These are phyloP conservation scores for Arenicola marina DNA, from an alignment of 2,888 invertebrate genomes.

Conservation along the genomic window DNA sequence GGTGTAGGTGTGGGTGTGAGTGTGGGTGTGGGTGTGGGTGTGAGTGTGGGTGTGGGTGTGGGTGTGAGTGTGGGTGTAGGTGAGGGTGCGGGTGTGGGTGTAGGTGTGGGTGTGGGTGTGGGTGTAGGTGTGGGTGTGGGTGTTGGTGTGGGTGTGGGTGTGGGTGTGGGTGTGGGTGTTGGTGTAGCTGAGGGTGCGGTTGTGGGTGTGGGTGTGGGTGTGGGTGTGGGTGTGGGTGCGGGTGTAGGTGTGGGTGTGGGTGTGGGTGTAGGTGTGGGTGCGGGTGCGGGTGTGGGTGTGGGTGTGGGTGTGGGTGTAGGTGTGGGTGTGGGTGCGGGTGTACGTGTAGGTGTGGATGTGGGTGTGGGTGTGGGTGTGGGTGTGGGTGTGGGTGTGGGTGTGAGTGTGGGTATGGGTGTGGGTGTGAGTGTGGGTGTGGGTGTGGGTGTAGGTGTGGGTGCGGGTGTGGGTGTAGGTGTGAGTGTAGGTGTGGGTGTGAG, in stretches of 20 bases:
- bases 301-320: not conserved
- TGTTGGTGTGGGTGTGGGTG: no score
- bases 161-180: no score
- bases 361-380: not conserved
- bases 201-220: not conserved
- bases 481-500: not conserved
- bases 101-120: no score
- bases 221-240: not conserved
- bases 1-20: no score
- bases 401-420: not conserved
- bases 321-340: not conserved
- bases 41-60: no score
- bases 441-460: not conserved
- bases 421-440: not conserved
- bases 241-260: not conserved
- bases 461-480: not conserved
- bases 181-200: not conserved
- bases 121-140: no score
- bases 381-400: not conserved
- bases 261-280: not conserved
- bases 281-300: not conserved
- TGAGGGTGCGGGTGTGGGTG: no score
- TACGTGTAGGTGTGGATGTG: not conserved
- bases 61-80: no score
- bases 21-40: no score